Conservation (phyloP, 2,797 vertebrate genomes). For the Cryptoblepharus egeriae region DNA sequence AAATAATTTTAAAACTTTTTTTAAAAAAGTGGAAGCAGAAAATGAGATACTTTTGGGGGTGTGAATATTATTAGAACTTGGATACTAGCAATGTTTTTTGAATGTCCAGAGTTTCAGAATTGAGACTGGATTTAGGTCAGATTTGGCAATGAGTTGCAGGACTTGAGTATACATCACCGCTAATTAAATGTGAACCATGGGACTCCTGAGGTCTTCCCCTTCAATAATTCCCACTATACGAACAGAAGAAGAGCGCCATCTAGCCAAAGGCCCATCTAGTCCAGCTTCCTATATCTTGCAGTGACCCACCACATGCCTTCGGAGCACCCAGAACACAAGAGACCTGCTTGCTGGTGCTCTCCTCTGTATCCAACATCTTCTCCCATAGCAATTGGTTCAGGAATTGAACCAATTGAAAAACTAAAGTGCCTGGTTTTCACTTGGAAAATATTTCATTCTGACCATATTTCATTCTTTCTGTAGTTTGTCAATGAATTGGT, state of each 20-base stretch:
- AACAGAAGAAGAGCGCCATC: too few species aligned
- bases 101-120: background rate
- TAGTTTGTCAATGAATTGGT: background rate
- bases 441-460: too few species aligned
- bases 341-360: too few species aligned
- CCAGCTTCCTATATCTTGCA: too few species aligned
- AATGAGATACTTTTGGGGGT: background rate
- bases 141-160: too few species aligned
- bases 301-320: too few species aligned
- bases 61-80: background rate
- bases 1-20: background rate
- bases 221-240: background rate
- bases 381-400: background rate
- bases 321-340: too few species aligned
- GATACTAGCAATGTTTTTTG: background rate
- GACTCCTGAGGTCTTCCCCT: background rate
- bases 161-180: too few species aligned
- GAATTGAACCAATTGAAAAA: background rate
- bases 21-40: background rate
- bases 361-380: too few species aligned
- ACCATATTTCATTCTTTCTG: background rate
- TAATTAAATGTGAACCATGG: too few species aligned
- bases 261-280: too few species aligned
- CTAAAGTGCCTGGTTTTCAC: background rate
- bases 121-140: background rate